Evolutionary conservation across 2,888 invertebrate species (phyloP).

Genomic region (Diabrotica balteata): DNA sequence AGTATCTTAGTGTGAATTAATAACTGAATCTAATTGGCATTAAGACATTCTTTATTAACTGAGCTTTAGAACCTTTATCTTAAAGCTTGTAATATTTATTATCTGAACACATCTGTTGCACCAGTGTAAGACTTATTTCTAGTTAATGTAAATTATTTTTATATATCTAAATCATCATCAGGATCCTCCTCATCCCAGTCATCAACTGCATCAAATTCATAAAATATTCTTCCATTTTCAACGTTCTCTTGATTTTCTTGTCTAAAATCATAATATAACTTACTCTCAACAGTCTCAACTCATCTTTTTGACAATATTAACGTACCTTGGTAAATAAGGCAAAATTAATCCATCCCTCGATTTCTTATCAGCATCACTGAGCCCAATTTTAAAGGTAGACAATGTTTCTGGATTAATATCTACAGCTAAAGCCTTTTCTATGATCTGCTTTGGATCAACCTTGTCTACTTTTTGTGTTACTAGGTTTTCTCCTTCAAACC

Average conservation of each 20-base stretch:
- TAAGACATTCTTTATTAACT: too few relatives aligned
- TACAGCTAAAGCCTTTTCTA: slow-evolving; percentile 43
- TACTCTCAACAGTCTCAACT: too few relatives aligned
- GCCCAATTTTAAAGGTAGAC: slow-evolving; percentile 71
- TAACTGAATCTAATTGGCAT: too few relatives aligned
- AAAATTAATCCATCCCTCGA: slow-evolving; percentile 61
- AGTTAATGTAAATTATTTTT: slow-evolving; percentile 31
- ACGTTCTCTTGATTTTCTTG: slow-evolving; percentile 34
- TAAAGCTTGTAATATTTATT: slow-evolving; percentile 8
- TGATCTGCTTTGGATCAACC: slow-evolving; percentile 48
- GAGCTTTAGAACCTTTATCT: too few relatives aligned
- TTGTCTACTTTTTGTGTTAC: slow-evolving; percentile 52
- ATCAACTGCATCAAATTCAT: slow-evolving; percentile 79
- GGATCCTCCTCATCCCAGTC: slow-evolving; percentile 89
- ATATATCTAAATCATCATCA: slow-evolving; percentile 83
- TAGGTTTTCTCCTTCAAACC: slow-evolving; percentile 54
- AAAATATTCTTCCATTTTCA: slow-evolving; percentile 70
- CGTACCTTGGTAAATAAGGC: slow-evolving; percentile 66
- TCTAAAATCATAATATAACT: slow-evolving; percentile 9
- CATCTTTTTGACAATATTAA: neutral
- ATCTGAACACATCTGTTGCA: slow-evolving; percentile 10
- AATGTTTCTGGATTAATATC: slow-evolving; percentile 59
- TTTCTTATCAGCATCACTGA: slow-evolving; percentile 68
- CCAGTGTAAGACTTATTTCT: neutral
- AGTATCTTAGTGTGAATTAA: too few relatives aligned